phyloP scores from a whole-genome alignment of 2,797 vertebrate genomes.

The Diplodus puntazzo region DNA sequence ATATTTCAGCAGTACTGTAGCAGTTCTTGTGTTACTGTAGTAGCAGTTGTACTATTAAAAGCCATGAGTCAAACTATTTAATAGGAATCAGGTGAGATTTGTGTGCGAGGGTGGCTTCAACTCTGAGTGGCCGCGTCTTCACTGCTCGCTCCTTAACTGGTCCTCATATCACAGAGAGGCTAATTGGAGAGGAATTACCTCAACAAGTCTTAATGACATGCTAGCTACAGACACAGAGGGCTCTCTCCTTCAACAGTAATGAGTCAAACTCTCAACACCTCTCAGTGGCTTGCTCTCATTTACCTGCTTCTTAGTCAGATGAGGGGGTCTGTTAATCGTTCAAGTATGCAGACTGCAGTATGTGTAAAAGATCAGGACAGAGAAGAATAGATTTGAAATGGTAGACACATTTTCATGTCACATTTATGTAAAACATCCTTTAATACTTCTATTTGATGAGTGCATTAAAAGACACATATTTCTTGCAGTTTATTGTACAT shows the following conservation, averaged over 20 bases:
- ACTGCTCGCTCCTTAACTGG: slow-evolving; percentile 63
- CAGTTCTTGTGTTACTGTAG: background rate
- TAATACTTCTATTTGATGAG: background rate
- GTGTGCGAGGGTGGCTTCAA: slow-evolving; percentile 27
- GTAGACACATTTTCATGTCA: background rate
- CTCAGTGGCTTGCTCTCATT: slow-evolving; percentile 57
- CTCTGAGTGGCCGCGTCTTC: slow-evolving; percentile 58
- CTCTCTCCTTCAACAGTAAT: slow-evolving; percentile 62
- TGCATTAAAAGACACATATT: background rate
- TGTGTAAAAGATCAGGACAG: slow-evolving; percentile 18
- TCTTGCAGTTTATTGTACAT: background rate
- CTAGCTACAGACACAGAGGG: slow-evolving; percentile 66
- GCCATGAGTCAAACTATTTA: slow-evolving; percentile 21
- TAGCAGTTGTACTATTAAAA: slow-evolving; percentile 17
- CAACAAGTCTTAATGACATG: slow-evolving; percentile 77
- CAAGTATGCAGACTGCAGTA: background rate
- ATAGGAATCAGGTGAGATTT: slow-evolving; percentile 52
- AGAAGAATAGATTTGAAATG: slow-evolving; percentile 4
- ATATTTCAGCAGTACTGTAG: background rate
- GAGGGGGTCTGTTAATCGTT: slow-evolving; percentile 23
- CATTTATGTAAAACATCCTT: slow-evolving; percentile 2
- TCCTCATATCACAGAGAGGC: slow-evolving; percentile 72
- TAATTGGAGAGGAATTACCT: slow-evolving; percentile 81
- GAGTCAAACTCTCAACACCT: slow-evolving; percentile 64
- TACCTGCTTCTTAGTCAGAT: slow-evolving; percentile 49